A percentile compares a stretch with the other conserved stretches of the same genome.
phyloP scores from a whole-genome alignment of 2,797 vertebrate genomes.

The Coregonus suidteri region DNA sequence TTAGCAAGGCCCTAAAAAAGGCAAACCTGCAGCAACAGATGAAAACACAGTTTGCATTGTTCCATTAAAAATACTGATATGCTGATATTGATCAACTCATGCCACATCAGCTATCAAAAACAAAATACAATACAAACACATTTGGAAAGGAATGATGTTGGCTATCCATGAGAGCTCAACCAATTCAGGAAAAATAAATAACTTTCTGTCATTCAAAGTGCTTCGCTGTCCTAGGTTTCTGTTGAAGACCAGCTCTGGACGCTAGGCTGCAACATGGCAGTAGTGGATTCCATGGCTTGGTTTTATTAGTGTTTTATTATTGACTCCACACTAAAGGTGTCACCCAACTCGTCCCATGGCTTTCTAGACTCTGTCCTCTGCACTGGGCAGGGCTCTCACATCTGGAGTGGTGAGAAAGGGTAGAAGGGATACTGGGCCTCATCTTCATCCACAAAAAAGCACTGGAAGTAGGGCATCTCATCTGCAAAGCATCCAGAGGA shows the following conservation, averaged over 20 bases:
- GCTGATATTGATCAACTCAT: neutral
- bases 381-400: slow-evolving; percentile 57
- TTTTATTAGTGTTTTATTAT: slow-evolving; percentile 32
- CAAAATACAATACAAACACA: slow-evolving; percentile 7
- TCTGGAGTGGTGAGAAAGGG: slow-evolving; percentile 78
- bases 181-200: slow-evolving; percentile 55
- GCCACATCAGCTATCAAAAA: neutral
- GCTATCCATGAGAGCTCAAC: slow-evolving; percentile 72
- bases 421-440: slow-evolving; percentile 89
- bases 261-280: slow-evolving; percentile 18
- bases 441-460: slow-evolving; percentile 91
- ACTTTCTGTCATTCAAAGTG: slow-evolving; percentile 34
- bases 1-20: neutral
- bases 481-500: slow-evolving; percentile 64
- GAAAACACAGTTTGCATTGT: slow-evolving; percentile 28
- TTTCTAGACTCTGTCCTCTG: slow-evolving; percentile 19
- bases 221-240: slow-evolving; percentile 27
- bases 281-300: slow-evolving; percentile 27
- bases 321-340: slow-evolving; percentile 22
- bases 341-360: neutral
- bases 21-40: neutral
- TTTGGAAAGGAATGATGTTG: slow-evolving; percentile 67
- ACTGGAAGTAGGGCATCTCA: slow-evolving; percentile 93
- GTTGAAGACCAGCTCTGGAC: slow-evolving; percentile 33
- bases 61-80: slow-evolving; percentile 33